Conservation (phyloP, 2,888 invertebrate genomes). For the Esperia sulphurella region DNA sequence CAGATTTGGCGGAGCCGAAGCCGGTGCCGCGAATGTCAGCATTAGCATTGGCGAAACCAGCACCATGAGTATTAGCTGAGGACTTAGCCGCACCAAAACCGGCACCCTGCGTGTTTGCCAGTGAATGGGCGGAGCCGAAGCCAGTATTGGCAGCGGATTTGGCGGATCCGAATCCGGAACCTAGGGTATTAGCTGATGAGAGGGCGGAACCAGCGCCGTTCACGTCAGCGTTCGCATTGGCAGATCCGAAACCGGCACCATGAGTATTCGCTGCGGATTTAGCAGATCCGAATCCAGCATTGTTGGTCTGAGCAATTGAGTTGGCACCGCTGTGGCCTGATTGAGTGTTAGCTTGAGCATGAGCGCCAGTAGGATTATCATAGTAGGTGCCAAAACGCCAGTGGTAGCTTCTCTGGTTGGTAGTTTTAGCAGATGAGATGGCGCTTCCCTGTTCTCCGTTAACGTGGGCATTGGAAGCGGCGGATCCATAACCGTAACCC, state of each 20-base stretch:
- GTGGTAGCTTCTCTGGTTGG: slow-evolving; percentile 40
- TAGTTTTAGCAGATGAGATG: slow-evolving; percentile 36
- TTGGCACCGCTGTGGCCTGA: slow-evolving; percentile 22
- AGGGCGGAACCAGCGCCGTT: slow-evolving; percentile 33
- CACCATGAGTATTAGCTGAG: slow-evolving; percentile 36
- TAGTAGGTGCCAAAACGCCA: slow-evolving; percentile 65
- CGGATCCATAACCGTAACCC: slow-evolving; percentile 34
- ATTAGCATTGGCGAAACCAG: slow-evolving; percentile 29
- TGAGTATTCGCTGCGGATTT: slow-evolving; percentile 10
- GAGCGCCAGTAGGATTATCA: slow-evolving; percentile 36
- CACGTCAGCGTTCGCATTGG: slow-evolving; percentile 16
- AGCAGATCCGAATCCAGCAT: slow-evolving; percentile 13
- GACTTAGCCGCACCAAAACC: slow-evolving; percentile 32
- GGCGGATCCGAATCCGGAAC: slow-evolving; percentile 20
- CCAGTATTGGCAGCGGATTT: slow-evolving; percentile 27
- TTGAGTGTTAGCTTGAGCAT: slow-evolving; percentile 27
- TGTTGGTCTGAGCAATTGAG: slow-evolving; percentile 22
- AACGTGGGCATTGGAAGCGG: slow-evolving; percentile 49
- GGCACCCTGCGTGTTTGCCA: slow-evolving; percentile 28
- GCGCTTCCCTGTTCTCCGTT: slow-evolving; percentile 36
- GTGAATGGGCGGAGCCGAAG: slow-evolving; percentile 24
- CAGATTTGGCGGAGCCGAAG: slow-evolving; percentile 23
- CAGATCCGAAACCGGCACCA: slow-evolving; percentile 8
- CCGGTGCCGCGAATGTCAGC: slow-evolving; percentile 24
- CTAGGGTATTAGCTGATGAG: slow-evolving; percentile 26